Base-by-base conservation (phyloP, 2,113 vertebrate species). In the Catharus fuscescens region DNA sequence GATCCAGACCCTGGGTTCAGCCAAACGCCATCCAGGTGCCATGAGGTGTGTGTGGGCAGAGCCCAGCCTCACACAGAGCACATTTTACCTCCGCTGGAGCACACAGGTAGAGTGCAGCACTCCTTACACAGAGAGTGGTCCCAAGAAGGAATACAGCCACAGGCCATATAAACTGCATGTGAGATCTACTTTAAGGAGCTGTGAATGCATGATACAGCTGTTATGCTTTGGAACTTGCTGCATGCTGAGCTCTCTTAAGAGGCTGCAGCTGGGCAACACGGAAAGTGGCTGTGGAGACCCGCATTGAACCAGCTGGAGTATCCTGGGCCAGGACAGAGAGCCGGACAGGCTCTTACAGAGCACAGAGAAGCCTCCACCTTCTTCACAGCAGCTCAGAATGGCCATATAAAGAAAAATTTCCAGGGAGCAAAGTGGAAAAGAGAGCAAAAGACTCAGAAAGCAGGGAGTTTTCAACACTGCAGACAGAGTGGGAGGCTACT, bases 401-500 rank as follows among this genome's bases (percentile, higher is more conserved):
- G n/a, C 52, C 74, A 64, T 28, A 67, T 17, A 82, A 65, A 66
- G n/a, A 81, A 60, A 50, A 87, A 14, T 53, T 85, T 31, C 57
- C 85, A 96, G 18, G 18, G 28, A 88, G 29, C 4, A 61, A 82
- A 93, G 50, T 15, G 17, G 29, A 85, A 76, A 80, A 76, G 7
- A 80, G 31, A 83, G 50, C 28, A 82, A 80, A 23, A 79, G 15
- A 71, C 7, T 7, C 65, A 82, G 85, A 88, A 88, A 28, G 34
- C 48, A 76, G 44, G 34, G 56, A 85, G 74, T 23, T 61, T 85
- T 96, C 80, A 76, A 48, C 36, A 25, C 42, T 61, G 74, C 73
- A 94, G 90, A 85, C 90, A 91, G 92, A 94, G 85, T 69, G 74
- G 85, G 78, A 92, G 73, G 90, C 65, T 93, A 59, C 90, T 54